phyloP scores from a whole-genome alignment of 2,888 invertebrate species.

The Physocephala rufipes region DNA sequence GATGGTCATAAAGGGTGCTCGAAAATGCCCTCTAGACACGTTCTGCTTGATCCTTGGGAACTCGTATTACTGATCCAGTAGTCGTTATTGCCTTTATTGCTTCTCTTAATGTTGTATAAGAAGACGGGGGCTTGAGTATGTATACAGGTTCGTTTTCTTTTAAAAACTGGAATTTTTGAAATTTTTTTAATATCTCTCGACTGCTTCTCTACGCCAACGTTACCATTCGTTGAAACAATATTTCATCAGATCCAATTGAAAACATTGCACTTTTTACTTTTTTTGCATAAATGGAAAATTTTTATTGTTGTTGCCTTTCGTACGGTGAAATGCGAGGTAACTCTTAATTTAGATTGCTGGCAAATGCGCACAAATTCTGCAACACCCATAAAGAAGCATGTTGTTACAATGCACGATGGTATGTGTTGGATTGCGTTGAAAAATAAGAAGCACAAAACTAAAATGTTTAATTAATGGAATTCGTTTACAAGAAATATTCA shows the following conservation, averaged over 20 bases:
- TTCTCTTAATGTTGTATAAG: not conserved
- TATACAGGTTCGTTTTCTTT: not conserved
- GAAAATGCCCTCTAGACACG: not conserved
- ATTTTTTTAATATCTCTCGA: slow-evolving; percentile 30
- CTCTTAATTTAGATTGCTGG: not conserved
- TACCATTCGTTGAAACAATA: slow-evolving; percentile 13
- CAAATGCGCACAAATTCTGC: not conserved
- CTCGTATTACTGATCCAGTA: slow-evolving; percentile 26
- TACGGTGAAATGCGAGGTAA: not conserved
- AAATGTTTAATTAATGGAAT: slow-evolving; percentile 23
- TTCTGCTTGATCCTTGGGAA: too few species aligned
- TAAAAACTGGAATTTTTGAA: slow-evolving; percentile 3
- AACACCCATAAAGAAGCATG: too few species aligned
- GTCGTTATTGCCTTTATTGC: slow-evolving; percentile 18
- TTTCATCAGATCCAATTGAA: slow-evolving; percentile 28
- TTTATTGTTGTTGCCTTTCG: not conserved
- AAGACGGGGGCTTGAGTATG: not conserved
- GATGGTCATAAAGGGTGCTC: too few species aligned
- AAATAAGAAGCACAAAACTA: too few species aligned
- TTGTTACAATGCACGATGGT: too few species aligned
- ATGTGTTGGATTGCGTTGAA: not conserved
- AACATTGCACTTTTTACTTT: slow-evolving; percentile 7
- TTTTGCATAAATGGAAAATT: not conserved
- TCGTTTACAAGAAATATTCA: slow-evolving; percentile 12
- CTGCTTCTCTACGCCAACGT: slow-evolving; percentile 14